A percentile compares a stretch with the other conserved stretches of the same genome.
Evolutionary conservation across 2,113 vertebrate species (phyloP).

Genomic region (Xiphophorus maculatus): DNA sequence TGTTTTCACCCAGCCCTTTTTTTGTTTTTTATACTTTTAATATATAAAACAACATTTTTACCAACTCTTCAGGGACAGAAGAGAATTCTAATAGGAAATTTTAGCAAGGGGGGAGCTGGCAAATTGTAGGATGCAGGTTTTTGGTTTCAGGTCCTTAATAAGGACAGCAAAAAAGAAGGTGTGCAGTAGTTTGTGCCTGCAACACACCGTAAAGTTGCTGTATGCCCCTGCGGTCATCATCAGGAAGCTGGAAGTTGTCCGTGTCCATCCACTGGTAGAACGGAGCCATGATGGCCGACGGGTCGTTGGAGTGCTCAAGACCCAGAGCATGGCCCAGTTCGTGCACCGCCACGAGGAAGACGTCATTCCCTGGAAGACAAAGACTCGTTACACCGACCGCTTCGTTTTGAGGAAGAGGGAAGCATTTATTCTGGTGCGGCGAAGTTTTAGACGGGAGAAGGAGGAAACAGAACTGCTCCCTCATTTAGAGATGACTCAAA

Average conservation of each 20-base stretch:
- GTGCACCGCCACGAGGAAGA: conserved; percentile 91
- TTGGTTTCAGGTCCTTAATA: not conserved
- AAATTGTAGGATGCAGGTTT: no score
- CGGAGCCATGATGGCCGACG: conserved; percentile 92
- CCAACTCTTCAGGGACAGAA: no score
- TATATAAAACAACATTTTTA: no score
- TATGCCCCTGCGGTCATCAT: conserved; percentile 87
- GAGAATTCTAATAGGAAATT: no score
- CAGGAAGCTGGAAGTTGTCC: conserved; percentile 86
- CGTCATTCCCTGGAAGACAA: conserved; percentile 83
- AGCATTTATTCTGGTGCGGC: not conserved
- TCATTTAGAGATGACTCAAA: conserved; percentile 37
- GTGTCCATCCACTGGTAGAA: conserved; percentile 98
- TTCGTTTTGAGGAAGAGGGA: not conserved
- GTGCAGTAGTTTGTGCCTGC: no score
- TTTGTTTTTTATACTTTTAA: no score
- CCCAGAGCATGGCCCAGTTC: conserved; percentile 91
- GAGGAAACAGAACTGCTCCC: conserved; percentile 10
- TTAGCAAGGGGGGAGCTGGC: no score
- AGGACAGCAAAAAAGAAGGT: not conserved
- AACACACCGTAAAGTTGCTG: conserved; percentile 87
- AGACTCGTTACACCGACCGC: conserved; percentile 4
- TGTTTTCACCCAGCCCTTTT: no score
- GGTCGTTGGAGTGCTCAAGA: conserved; percentile 90
- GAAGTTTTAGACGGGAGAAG: not conserved